These are phyloP conservation scores for Schizotus pectinicornis DNA, from an alignment of 2,888 invertebrate genomes.

Conservation along the genomic window DNA sequence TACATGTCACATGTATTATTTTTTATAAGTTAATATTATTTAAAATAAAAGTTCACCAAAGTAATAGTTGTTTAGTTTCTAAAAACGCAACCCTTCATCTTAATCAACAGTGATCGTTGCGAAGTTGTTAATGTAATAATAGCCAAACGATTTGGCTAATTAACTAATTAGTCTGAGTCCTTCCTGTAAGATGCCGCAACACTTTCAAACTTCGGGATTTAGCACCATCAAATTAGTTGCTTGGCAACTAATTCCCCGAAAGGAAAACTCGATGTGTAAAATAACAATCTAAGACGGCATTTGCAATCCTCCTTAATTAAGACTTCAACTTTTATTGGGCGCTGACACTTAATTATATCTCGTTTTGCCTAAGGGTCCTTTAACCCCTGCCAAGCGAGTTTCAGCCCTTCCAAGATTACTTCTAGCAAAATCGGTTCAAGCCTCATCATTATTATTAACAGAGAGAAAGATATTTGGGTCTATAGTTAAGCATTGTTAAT, in stretches of 20 bases:
- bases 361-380: too few relatives aligned
- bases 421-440: too few relatives aligned
- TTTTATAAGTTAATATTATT: slow-evolving; percentile 31
- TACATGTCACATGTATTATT: slow-evolving; percentile 31
- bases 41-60: slow-evolving; percentile 27
- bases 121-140: slow-evolving; percentile 11
- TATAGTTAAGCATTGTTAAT: too few relatives aligned
- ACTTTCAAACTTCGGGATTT: slow-evolving; percentile 27
- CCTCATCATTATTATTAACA: too few relatives aligned
- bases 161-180: slow-evolving; percentile 25
- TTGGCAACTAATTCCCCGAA: slow-evolving; percentile 29
- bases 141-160: slow-evolving; percentile 21
- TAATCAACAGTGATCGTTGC: slow-evolving; percentile 14
- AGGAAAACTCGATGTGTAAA: slow-evolving; percentile 23
- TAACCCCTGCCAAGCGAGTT: too few relatives aligned
- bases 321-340: slow-evolving; percentile 11
- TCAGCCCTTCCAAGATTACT: too few relatives aligned
- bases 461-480: too few relatives aligned
- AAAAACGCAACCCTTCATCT: slow-evolving; percentile 1
- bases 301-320: slow-evolving; percentile 28
- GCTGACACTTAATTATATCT: neutral
- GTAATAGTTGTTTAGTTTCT: slow-evolving; percentile 4
- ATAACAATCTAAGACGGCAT: slow-evolving; percentile 20
- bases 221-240: slow-evolving; percentile 32
- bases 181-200: slow-evolving; percentile 22